Evolutionary conservation across 2,888 invertebrate species (phyloP), one percentile per base, ranked within the genome.

Genomic region (Sarcophaga caerulescens): DNA sequence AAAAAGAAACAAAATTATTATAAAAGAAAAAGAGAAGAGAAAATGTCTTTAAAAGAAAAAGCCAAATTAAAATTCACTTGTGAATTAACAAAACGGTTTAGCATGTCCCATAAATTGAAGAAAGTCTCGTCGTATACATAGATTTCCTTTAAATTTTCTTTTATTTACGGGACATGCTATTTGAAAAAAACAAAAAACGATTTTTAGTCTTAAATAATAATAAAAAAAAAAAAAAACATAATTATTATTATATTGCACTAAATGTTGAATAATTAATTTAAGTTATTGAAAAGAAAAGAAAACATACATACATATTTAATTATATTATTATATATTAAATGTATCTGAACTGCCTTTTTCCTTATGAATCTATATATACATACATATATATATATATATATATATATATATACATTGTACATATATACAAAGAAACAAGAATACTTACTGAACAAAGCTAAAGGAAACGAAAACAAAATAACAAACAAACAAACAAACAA

Each of bases 291-390:
- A 65, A 25, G 52, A 77, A 25, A 19, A 44, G 10, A 14, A 35
- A 57, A 65, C 57, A 52, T 19, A 25, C 23, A 52, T 78, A 47
- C 19, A 17, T 17, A 75, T 23, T 19, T 52, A 65, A 17, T 47
- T 21, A 62, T 35, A 57, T n/a, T 35, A 35, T 35, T 35, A 79
- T 52, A 73, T 73, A 62, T 77, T 75, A 76, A 70, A 81, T 78
- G 84, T 86, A 84, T 86, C 81, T 84, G 78, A 87, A 87, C 87
- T 87, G 87, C 87, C 87, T 87, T 87, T 79, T 85, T 81, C 87
- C 85, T 85, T 83, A 87, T 79, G 63, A 87, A 84, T 79, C 74
- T 71, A 35, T 35, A 35, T 35, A 35, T 69, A 17, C 68, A 59
- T 62, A 60, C 68, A 59, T 62, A 44, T 14, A 44, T 68, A 74